Base-by-base conservation (phyloP, 30 jellyfish, hydroid and myxozoan genomes). In the Chrysaora quinquecirrha region DNA sequence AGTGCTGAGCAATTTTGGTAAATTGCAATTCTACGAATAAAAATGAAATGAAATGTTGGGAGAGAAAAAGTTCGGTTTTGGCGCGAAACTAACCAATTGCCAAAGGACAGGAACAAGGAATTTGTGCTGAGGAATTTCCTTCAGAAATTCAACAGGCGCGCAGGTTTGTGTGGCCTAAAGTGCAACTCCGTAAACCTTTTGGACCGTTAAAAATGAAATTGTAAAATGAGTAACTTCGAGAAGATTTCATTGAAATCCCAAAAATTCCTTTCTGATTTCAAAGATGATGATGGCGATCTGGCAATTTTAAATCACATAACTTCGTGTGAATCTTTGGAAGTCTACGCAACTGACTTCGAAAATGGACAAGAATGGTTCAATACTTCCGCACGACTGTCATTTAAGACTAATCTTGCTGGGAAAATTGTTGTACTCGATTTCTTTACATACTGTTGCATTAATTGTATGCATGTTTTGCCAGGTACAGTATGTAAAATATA, bases 401-500 rank as follows among this genome's bases (percentile, higher is more conserved):
- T 79, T 43, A 33, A 89, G 7, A 49, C 24, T 2, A 29, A 82
- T 66, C 64, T 89, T 63, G 25, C 48, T 9, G 93, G 93, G 20
- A 89, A 89, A 50, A 30, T 89, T 2, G 80, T 83, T 60, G 72
- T 89, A 10, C 61, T 89, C 1, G 97, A 89, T 67, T 89, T 89
- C 66, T 89, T 89, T 80, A 89, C 97, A 25, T 89, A 89, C 70
- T 89, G 97, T 52, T 89, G 97, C 60, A 69, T 89, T 62, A 89
- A 89, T 34, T 89, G 97, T 58, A 71, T 89, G 96, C 97, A 89
- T 70, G 87, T 89, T 21, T 58, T 89, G 19, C 97, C 97, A 63
- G 96, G 97, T 89, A 66, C 54, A 96, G 21, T 6, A 43, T 6
- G 16, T 6, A 43, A 43, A 43, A 9, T 6, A 43, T 6, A 6